A percentile compares a stretch with the other conserved stretches of the same genome.
Evolutionary conservation across 2,797 vertebrate genomes (phyloP).

Genomic region (Megaceryle alcyon): DNA sequence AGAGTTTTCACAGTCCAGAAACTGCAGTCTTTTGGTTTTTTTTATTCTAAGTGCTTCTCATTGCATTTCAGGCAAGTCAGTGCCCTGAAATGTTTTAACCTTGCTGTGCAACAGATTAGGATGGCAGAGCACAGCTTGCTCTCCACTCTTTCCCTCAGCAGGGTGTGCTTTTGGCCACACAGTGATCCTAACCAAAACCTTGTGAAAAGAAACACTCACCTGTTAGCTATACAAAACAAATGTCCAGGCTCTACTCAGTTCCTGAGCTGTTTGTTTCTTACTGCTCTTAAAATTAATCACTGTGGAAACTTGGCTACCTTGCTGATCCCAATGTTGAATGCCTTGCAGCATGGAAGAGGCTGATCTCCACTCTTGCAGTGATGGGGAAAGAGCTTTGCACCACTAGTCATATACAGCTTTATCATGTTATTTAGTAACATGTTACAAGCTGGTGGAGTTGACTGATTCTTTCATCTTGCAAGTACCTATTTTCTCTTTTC

Average conservation of each 20-base stretch:
- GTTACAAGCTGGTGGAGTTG: no score
- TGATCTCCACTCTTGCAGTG: not conserved
- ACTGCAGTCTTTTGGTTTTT: not conserved
- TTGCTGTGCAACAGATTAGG: fast-evolving
- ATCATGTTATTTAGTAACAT: not conserved
- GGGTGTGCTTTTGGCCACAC: fast-evolving
- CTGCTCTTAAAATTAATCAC: not conserved
- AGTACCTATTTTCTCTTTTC: not conserved
- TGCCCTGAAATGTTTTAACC: not conserved
- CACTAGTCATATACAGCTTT: not conserved
- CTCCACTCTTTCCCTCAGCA: not conserved
- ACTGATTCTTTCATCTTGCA: not conserved
- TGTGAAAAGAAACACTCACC: not conserved
- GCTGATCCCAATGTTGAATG: not conserved
- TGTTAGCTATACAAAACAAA: not conserved
- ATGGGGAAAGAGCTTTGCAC: not conserved
- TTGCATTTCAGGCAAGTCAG: not conserved
- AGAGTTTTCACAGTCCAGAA: not conserved
- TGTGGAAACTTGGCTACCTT: not conserved
- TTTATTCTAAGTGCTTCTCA: not conserved
- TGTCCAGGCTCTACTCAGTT: not conserved
- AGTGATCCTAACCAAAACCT: not conserved
- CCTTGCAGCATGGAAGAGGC: not conserved
- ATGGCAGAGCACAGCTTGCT: not conserved
- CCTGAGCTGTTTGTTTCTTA: not conserved